Evolutionary conservation across 1,140 invertebrate genomes (phyloP).

Genomic region (Pseudomyrmex dendroicus): DNA sequence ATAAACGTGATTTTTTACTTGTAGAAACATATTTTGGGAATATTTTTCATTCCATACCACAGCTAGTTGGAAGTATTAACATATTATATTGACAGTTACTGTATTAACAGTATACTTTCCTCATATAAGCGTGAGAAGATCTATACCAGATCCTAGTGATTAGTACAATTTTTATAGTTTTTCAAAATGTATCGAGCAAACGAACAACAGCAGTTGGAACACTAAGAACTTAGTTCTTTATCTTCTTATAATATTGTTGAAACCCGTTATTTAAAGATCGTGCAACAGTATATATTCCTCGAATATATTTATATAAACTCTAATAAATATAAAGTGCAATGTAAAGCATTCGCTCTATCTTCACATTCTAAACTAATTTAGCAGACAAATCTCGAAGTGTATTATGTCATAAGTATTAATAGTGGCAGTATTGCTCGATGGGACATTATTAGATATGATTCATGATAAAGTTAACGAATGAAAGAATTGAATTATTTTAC

Average conservation of each 20-base stretch:
- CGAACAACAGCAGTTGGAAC: slow-evolving; percentile 38
- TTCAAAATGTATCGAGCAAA: slow-evolving; percentile 46
- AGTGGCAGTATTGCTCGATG: slow-evolving; percentile 17
- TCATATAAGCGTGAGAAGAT: neutral
- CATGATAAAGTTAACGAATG: slow-evolving; percentile 18
- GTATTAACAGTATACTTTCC: slow-evolving; percentile 17
- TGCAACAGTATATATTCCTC: slow-evolving; percentile 32
- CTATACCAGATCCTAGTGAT: slow-evolving; percentile 35
- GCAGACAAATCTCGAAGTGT: slow-evolving; percentile 20
- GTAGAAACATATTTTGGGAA: slow-evolving; percentile 40
- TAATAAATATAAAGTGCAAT: slow-evolving; percentile 41
- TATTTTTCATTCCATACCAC: slow-evolving; percentile 41
- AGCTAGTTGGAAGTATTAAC: slow-evolving; percentile 36
- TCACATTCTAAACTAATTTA: slow-evolving; percentile 45
- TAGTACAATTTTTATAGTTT: slow-evolving; percentile 59
- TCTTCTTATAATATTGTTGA: slow-evolving; percentile 22
- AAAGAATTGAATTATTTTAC: slow-evolving; percentile 31
- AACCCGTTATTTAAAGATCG: slow-evolving; percentile 33
- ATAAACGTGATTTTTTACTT: slow-evolving; percentile 43
- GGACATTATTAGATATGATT: slow-evolving; percentile 27
- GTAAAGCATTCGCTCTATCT: slow-evolving; percentile 23
- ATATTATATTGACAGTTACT: slow-evolving; percentile 18
- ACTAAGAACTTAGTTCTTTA: slow-evolving; percentile 32
- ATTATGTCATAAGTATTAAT: slow-evolving; percentile 27
- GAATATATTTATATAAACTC: slow-evolving; percentile 34